These are phyloP conservation scores for Glossosoma conforme DNA, from an alignment of 1,140 invertebrate genomes.

Conservation along the genomic window DNA sequence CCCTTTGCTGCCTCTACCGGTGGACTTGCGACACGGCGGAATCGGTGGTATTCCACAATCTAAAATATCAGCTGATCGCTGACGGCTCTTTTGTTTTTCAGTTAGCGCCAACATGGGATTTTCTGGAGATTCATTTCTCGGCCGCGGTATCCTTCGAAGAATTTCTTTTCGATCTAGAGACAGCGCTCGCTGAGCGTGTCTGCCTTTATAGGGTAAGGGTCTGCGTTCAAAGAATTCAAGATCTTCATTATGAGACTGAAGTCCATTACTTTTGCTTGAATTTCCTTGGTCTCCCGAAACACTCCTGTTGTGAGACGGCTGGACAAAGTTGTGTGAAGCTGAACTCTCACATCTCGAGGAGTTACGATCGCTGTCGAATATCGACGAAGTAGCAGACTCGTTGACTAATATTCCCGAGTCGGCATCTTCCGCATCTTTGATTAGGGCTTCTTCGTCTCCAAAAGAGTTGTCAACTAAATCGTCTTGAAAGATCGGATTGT, in stretches of 20 bases:
- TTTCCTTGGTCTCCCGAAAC: constrained; percentile 48
- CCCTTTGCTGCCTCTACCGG: constrained; percentile 37
- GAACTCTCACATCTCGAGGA: constrained; percentile 53
- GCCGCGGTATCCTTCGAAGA: constrained; percentile 46
- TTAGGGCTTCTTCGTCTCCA: constrained; percentile 56
- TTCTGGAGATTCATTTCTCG: constrained; percentile 38
- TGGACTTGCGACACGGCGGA: constrained; percentile 45
- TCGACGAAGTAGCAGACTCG: constrained; percentile 62
- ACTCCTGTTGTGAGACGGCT: constrained; percentile 44
- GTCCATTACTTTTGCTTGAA: constrained; percentile 15
- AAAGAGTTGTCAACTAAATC: constrained; percentile 47
- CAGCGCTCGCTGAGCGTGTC: constrained; percentile 46
- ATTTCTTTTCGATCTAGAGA: constrained; percentile 52
- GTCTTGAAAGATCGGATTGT: constrained; percentile 55
- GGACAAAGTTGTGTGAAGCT: constrained; percentile 43
- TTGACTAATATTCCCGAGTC: constrained; percentile 73
- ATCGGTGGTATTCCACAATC: constrained; percentile 46
- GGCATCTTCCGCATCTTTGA: constrained; percentile 59
- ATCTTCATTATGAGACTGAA: constrained; percentile 18
- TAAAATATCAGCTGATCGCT: constrained; percentile 40
- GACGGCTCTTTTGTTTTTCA: constrained; percentile 45
- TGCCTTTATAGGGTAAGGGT: constrained; percentile 34
- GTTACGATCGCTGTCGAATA: constrained; percentile 59
- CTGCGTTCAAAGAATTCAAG: constrained; percentile 36
- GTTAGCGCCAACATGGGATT: constrained; percentile 43